Base-by-base conservation (phyloP, 2,888 invertebrate species). In the Teleiodes luculella region DNA sequence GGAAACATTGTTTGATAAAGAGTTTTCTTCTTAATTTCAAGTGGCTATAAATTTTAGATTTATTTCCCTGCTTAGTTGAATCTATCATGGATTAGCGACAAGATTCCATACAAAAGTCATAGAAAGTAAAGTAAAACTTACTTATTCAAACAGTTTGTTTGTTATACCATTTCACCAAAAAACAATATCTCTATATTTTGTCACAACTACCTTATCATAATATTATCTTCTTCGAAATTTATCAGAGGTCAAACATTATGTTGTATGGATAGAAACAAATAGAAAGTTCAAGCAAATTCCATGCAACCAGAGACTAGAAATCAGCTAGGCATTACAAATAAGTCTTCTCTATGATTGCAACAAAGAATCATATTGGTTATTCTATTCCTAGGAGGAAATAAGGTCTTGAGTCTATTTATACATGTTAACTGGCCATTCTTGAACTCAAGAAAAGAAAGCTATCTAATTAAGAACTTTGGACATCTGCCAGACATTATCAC, bases 401-500 rank as follows among this genome's bases (percentile, higher is more conserved):
- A 59, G 57, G 49, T 49, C 49, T 60, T 57, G 55, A 58, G 56
- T 14, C 56, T 50, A 57, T 57, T 56, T 54, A 37, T 55, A 55
- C 54, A 53, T 37, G 50, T 58, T 59, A 60, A 61, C 55, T 58
- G 53, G 59, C 64, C 58, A 69, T 67, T 67, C 68, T 63, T 62
- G 57, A 70, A 70, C 73, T 72, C 71, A 71, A 73, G 69, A 71
- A 76, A 64, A 76, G 75, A 72, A 76, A 78, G 67, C 69, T 68
- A 69, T 78, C 78, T 75, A 78, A 80, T 82, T 80, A 78, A 77
- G 73, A 77, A 66, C 68, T 70, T 77, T 83, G 83, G 83, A 78
- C 64, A 59, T 59, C 59, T 76, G 83, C 83, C 83, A 83, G 77
- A 66, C 66, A 70, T 72, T 71, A 75, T 71, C 67, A 49, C 54